phyloP scores from a whole-genome alignment of 2,888 invertebrate genomes.

The Dasypolia templi region DNA sequence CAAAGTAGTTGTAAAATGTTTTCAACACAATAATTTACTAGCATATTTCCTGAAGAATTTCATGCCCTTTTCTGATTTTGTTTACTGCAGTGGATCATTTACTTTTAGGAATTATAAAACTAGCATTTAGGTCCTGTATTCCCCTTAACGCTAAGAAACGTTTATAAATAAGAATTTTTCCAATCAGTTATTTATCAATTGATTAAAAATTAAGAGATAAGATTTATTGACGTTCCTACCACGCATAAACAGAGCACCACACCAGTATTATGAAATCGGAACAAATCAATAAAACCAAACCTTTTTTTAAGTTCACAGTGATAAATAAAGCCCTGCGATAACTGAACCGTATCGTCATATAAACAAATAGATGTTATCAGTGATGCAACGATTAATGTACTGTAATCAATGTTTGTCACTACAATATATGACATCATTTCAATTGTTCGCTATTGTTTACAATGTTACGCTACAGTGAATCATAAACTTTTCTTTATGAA shows the following conservation, averaged over 20 bases:
- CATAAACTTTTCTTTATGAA: conserved; percentile 1
- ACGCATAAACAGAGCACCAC: not conserved
- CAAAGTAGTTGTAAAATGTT: no score
- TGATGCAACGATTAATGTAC: conserved; percentile 27
- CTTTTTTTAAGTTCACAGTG: conserved; percentile 29
- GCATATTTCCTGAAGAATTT: no score
- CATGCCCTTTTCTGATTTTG: no score
- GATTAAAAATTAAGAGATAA: no score
- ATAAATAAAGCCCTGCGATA: conserved; percentile 42
- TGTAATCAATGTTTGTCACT: conserved; percentile 41
- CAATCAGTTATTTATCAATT: no score
- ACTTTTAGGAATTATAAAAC: no score
- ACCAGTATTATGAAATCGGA: conserved; percentile 7
- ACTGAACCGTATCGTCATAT: conserved; percentile 40
- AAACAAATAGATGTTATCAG: conserved; percentile 45
- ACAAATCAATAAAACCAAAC: conserved; percentile 36
- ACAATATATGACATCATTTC: conserved; percentile 33
- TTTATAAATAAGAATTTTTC: no score
- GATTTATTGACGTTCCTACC: not conserved
- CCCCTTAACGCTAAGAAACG: no score
- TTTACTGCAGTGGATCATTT: no score
- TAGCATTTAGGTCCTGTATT: no score
- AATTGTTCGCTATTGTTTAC: conserved; percentile 16
- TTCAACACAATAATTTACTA: no score
- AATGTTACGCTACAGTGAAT: conserved; percentile 44